Percentiles rank a stretch among this genome's conserved stretches.
Evolutionary conservation across 2,888 invertebrate species (phyloP).

Genomic region (Amblyjoppa proteus): DNA sequence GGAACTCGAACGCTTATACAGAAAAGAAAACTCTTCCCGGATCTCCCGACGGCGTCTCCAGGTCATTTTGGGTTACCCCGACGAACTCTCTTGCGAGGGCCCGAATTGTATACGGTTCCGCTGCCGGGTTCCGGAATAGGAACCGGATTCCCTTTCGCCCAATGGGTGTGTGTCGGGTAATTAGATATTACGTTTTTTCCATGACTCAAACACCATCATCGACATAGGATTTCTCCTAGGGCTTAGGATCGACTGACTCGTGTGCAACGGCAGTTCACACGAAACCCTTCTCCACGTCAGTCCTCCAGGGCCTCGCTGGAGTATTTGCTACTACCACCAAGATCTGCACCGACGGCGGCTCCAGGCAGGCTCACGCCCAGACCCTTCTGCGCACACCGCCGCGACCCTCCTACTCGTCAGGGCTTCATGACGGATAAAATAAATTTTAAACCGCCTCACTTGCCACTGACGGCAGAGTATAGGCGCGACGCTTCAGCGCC

Average conservation of each 20-base stretch:
- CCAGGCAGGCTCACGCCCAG: slow-evolving; percentile 84
- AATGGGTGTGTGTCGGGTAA: too few relatives aligned
- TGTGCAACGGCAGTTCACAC: slow-evolving; percentile 88
- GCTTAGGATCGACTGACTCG: slow-evolving; percentile 88
- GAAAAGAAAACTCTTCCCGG: too few relatives aligned
- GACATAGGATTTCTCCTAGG: slow-evolving; percentile 86
- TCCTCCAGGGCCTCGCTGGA: slow-evolving; percentile 87
- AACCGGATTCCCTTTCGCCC: too few relatives aligned
- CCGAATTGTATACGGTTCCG: too few relatives aligned
- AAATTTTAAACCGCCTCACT: slow-evolving; percentile 74
- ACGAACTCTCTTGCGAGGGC: too few relatives aligned
- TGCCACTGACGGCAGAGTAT: slow-evolving; percentile 87
- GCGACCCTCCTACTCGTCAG: slow-evolving; percentile 88
- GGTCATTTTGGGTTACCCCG: too few relatives aligned
- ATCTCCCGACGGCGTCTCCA: too few relatives aligned
- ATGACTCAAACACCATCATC: slow-evolving; percentile 82
- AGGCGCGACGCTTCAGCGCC: slow-evolving; percentile 87
- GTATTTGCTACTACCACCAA: slow-evolving; percentile 88
- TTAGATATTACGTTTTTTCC: too few relatives aligned
- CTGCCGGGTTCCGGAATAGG: too few relatives aligned
- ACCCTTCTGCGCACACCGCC: slow-evolving; percentile 85
- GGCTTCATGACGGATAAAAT: slow-evolving; percentile 84
- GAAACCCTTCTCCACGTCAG: slow-evolving; percentile 88
- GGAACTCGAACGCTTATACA: too few relatives aligned
- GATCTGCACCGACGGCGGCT: slow-evolving; percentile 82